A percentile compares a stretch with the other conserved stretches of the same genome.
Conservation (phyloP, 2,888 invertebrate species). For the Aspidapion aeneum region DNA sequence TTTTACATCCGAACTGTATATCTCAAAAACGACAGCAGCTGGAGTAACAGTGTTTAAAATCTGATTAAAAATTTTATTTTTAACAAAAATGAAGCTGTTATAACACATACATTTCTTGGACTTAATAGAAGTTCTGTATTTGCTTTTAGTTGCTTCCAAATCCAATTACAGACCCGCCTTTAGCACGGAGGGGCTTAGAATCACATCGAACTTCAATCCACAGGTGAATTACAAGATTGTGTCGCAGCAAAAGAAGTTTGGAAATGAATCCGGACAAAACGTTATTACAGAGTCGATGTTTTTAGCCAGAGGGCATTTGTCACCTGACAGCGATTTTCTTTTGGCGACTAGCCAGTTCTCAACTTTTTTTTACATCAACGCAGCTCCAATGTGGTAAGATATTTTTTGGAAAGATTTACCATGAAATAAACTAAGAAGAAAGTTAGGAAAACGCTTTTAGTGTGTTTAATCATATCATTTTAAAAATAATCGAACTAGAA, state of each 20-base stretch:
- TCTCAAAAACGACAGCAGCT: too few relatives aligned
- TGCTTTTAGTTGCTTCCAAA: conserved; percentile 36
- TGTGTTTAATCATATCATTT: too few relatives aligned
- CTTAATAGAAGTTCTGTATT: too few relatives aligned
- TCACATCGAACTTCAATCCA: conserved; percentile 26
- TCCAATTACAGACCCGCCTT: conserved; percentile 40
- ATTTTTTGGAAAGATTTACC: conserved; percentile 8
- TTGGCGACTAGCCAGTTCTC: conserved; percentile 48
- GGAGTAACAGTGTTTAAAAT: too few relatives aligned
- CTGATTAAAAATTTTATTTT: too few relatives aligned
- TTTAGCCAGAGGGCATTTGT: conserved; percentile 51
- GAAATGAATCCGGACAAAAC: conserved; percentile 37
- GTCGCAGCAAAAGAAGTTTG: conserved; percentile 42
- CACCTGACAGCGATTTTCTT: conserved; percentile 53
- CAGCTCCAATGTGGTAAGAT: conserved; percentile 52
- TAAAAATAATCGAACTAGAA: too few relatives aligned
- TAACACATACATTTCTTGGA: too few relatives aligned
- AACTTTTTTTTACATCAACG: conserved; percentile 53
- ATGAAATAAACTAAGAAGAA: background rate
- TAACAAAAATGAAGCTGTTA: too few relatives aligned
- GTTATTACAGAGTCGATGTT: conserved; percentile 39
- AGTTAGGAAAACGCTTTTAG: background rate
- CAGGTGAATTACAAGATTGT: conserved; percentile 38
- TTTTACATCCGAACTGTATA: too few relatives aligned
- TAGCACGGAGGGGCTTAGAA: conserved; percentile 38